A percentile compares a stretch with the other conserved stretches of the same genome.
phyloP scores from a whole-genome alignment of 2,113 vertebrate genomes.

The Eubucco bourcierii region DNA sequence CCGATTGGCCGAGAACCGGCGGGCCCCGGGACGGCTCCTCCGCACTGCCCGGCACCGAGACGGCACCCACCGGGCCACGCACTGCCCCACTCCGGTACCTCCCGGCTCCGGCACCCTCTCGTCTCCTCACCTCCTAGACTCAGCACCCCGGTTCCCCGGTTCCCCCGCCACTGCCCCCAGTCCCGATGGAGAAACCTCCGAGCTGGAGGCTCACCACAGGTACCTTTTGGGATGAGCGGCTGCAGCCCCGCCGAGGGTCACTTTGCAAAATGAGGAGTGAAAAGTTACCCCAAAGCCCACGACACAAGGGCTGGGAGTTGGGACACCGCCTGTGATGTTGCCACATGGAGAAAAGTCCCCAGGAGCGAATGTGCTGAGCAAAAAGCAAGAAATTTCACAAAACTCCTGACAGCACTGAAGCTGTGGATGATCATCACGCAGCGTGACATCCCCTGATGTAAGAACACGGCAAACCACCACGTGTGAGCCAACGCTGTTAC shows the following conservation, averaged over 20 bases:
- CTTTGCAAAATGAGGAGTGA: not conserved
- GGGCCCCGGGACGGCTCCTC: not conserved
- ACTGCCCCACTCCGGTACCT: not conserved
- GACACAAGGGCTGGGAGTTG: rapidly evolving
- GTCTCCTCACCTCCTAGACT: not conserved
- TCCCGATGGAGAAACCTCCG: too few relatives aligned
- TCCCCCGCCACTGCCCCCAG: not conserved
- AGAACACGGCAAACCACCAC: not conserved
- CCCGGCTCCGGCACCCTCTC: too few relatives aligned
- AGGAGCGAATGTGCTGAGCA: not conserved
- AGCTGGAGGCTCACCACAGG: not conserved
- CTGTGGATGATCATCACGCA: not conserved
- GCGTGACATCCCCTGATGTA: not conserved
- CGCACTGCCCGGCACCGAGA: not conserved
- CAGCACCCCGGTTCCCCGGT: not conserved
- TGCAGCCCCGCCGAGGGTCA: not conserved
- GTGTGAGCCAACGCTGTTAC: not conserved
- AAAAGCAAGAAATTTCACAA: not conserved
- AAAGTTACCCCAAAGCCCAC: not conserved
- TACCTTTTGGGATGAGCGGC: not conserved
- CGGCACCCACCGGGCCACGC: not conserved
- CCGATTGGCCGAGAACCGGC: not conserved
- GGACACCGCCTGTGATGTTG: not conserved
- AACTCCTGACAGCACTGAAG: not conserved
- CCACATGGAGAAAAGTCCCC: not conserved